These are phyloP conservation scores for Leucophora obtusa DNA, from an alignment of 2,888 invertebrate genomes.

Conservation along the genomic window DNA sequence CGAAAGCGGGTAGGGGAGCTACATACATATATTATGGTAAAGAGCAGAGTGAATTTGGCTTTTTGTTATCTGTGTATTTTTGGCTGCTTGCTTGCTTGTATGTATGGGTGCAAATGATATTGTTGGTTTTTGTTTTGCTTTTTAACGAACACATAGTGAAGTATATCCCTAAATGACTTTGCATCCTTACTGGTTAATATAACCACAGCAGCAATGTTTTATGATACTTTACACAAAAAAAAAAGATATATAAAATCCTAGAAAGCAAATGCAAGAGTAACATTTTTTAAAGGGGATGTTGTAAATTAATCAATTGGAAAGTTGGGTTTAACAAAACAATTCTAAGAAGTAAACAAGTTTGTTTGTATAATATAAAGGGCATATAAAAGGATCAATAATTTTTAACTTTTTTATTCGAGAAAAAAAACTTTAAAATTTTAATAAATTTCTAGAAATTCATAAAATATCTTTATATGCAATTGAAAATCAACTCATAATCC, in stretches of 20 bases:
- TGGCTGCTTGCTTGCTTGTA: slow-evolving; percentile 43
- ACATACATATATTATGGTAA: slow-evolving; percentile 21
- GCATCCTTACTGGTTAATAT: slow-evolving; percentile 78
- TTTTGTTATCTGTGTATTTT: slow-evolving; percentile 59
- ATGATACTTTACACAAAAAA: slow-evolving; percentile 53
- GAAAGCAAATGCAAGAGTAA: slow-evolving; percentile 2
- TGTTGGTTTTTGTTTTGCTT: slow-evolving; percentile 26
- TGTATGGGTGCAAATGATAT: slow-evolving; percentile 31
- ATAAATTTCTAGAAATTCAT: background rate
- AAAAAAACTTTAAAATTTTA: too few species aligned
- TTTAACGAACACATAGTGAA: slow-evolving; percentile 50
- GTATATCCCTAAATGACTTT: slow-evolving; percentile 71
- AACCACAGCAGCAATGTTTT: slow-evolving; percentile 76
- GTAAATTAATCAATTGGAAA: slow-evolving; percentile 45
- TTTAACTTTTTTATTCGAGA: background rate
- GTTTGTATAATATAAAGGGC: background rate
- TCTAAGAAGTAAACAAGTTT: background rate
- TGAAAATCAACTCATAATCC: background rate
- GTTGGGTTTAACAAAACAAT: slow-evolving; percentile 23
- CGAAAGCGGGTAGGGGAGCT: background rate
- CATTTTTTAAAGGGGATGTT: background rate
- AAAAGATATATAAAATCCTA: background rate
- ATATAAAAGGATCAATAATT: background rate
- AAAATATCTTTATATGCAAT: background rate
- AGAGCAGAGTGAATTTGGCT: slow-evolving; percentile 60